phyloP scores from a whole-genome alignment of 2,113 vertebrate genomes.

The Amblyornis subalaris region DNA sequence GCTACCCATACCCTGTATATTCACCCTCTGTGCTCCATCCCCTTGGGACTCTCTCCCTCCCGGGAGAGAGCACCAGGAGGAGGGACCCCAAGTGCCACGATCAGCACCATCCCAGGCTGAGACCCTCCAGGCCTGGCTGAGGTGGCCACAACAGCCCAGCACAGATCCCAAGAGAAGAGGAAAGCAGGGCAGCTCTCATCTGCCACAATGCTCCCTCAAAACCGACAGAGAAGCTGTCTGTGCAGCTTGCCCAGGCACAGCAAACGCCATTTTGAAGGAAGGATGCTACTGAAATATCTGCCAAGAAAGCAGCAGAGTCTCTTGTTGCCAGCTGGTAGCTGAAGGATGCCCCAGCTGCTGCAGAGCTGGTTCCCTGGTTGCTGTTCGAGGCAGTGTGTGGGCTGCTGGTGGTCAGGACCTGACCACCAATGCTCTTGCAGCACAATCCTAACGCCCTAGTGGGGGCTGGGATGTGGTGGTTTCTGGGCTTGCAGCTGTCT shows the following conservation, averaged over 20 bases:
- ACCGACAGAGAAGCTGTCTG: not conserved
- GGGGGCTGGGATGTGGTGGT: not conserved
- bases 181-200: not conserved
- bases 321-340: not conserved
- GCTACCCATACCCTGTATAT: rapidly evolving
- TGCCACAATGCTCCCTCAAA: not conserved
- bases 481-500: not conserved
- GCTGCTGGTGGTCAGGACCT: not conserved
- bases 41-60: not conserved
- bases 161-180: not conserved
- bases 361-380: not conserved
- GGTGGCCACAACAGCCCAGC: not conserved
- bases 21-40: not conserved
- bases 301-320: not conserved
- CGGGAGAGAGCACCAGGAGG: rapidly evolving
- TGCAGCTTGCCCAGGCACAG: not conserved
- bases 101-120: not conserved
- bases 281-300: not conserved
- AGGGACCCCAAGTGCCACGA: not conserved
- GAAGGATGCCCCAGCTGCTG: not conserved
- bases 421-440: not conserved
- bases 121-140: not conserved
- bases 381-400: not conserved
- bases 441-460: not conserved
- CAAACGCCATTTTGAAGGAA: not conserved